These are phyloP conservation scores for Drosophila bunnanda DNA, from an alignment of 2,888 invertebrate genomes.

Conservation along the genomic window DNA sequence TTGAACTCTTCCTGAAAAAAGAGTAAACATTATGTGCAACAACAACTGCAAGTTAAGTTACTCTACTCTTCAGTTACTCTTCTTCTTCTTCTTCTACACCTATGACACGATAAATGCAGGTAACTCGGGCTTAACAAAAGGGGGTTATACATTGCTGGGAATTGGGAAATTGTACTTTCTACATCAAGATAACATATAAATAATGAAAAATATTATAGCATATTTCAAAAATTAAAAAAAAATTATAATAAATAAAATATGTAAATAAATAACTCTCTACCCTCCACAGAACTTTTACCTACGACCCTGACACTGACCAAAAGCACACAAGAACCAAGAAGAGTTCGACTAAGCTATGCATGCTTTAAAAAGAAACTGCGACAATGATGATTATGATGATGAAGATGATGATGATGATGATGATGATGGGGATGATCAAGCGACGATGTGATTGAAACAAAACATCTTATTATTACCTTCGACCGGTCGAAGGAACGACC, in stretches of 20 bases:
- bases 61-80: conserved; percentile 12
- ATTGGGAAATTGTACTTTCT: not conserved
- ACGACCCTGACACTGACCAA: not conserved
- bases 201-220: not conserved
- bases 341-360: conserved; percentile 23
- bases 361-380: conserved; percentile 31
- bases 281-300: not conserved
- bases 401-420: conserved; percentile 4
- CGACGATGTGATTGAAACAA: conserved; percentile 80
- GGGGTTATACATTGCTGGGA: not conserved
- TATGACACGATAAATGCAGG: conserved; percentile 29
- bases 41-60: conserved; percentile 4
- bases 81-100: conserved; percentile 1
- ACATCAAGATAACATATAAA: not conserved
- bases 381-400: conserved; percentile 21
- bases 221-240: not conserved
- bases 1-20: conserved; percentile 10
- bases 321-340: conserved; percentile 1
- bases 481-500: conserved; percentile 68
- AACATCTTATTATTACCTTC: conserved; percentile 79
- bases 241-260: not conserved
- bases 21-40: conserved; percentile 9
- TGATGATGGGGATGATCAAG: conserved; percentile 56
- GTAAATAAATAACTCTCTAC: not conserved
- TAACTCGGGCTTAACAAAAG: conserved; percentile 21